phyloP scores from a whole-genome alignment of 2,888 invertebrate genomes.

The Stenchaetothrips biformis region DNA sequence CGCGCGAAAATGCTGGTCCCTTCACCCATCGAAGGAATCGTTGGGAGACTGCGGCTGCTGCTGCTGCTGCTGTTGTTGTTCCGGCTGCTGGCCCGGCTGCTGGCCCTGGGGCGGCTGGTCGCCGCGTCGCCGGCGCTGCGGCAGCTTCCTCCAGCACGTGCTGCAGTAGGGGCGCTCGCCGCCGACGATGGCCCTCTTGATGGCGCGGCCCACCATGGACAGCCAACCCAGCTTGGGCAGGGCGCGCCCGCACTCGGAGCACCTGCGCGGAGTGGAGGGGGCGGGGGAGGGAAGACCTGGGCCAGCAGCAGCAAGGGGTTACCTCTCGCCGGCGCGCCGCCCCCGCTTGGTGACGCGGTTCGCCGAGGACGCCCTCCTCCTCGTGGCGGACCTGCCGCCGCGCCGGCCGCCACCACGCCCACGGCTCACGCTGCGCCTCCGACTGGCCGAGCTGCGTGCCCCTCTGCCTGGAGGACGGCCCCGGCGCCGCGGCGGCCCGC shows the following conservation, averaged over 20 bases:
- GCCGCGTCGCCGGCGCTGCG: neutral
- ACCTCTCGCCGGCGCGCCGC: slow-evolving; percentile 5
- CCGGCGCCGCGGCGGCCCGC: no score
- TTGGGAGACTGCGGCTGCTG: neutral
- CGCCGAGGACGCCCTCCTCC: neutral
- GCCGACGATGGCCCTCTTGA: slow-evolving; percentile 4
- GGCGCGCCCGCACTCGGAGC: neutral
- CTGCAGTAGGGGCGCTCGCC: slow-evolving; percentile 15
- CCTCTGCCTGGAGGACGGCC: no score
- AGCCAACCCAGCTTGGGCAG: slow-evolving; percentile 18
- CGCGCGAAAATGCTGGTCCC: no score
- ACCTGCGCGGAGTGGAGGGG: neutral
- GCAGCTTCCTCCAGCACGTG: slow-evolving; percentile 16
- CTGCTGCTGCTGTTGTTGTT: neutral
- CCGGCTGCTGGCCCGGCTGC: neutral
- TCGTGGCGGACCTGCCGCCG: neutral
- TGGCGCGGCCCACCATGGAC: slow-evolving; percentile 16
- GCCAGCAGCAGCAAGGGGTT: no score
- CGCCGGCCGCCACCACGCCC: neutral
- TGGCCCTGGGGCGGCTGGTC: neutral
- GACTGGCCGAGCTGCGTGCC: no score
- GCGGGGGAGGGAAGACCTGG: no score
- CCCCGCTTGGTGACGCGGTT: neutral
- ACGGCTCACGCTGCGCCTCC: no score
- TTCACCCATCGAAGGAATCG: no score